Evolutionary conservation across 2,113 vertebrate species (phyloP).

Genomic region (Electrona antarctica): DNA sequence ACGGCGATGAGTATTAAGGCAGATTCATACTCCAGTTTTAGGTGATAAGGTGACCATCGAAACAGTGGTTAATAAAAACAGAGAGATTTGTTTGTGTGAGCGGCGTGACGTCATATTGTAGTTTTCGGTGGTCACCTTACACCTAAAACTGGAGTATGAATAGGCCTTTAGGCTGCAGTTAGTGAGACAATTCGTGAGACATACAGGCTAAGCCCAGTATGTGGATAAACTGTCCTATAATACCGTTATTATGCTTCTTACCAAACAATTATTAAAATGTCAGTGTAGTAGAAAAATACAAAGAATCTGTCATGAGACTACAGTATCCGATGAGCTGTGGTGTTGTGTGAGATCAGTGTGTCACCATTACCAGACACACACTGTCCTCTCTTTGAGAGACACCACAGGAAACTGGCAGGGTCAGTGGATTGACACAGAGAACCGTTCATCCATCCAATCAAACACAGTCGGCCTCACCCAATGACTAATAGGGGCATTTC

Average conservation of each 20-base stretch:
- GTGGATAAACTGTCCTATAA: constrained; percentile 38
- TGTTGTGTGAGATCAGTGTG: constrained; percentile 36
- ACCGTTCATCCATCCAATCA: constrained; percentile 6
- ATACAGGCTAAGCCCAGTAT: constrained; percentile 11
- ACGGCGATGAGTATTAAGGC: no score
- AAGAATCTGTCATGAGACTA: constrained; percentile 32
- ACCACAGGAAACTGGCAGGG: constrained; percentile 34
- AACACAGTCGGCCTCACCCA: constrained; percentile 19
- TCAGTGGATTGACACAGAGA: constrained; percentile 14
- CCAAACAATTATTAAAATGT: constrained; percentile 49
- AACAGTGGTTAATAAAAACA: no score
- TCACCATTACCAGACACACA: constrained; percentile 13
- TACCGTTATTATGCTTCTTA: constrained; percentile 42
- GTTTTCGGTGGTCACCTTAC: no score
- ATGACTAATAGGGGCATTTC: constrained; percentile 53
- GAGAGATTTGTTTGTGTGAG: no score
- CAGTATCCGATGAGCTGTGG: constrained; percentile 40
- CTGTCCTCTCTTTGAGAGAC: constrained; percentile 17
- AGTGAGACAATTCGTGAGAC: constrained; percentile 33
- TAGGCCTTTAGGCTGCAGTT: background rate
- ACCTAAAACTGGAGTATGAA: no score
- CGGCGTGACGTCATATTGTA: no score
- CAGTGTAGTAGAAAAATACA: constrained; percentile 74
- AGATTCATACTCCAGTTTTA: no score
- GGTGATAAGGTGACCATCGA: no score